These are phyloP conservation scores for Cantharis flavilabris DNA, from an alignment of 2,888 invertebrate species.

Conservation along the genomic window DNA sequence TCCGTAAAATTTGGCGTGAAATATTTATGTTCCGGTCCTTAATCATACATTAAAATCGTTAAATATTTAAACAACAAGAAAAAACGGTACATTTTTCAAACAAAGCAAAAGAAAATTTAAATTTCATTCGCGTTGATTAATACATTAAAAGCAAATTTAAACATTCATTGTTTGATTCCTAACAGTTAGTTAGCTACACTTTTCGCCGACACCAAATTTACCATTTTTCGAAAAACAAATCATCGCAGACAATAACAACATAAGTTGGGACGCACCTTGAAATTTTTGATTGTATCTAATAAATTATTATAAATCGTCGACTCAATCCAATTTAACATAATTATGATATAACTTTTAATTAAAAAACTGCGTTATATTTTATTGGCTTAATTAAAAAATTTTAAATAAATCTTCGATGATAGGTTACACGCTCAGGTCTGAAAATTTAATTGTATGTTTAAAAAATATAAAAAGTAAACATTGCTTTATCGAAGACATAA, in stretches of 20 bases:
- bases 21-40: constrained; percentile 23
- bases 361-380: neutral
- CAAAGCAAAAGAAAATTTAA: constrained; percentile 2
- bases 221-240: neutral
- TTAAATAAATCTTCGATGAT: neutral
- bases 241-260: neutral
- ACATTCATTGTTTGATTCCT: neutral
- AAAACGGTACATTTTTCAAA: constrained; percentile 20
- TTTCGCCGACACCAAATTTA: neutral
- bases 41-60: constrained; percentile 19
- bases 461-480: neutral
- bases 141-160: neutral
- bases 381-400: neutral
- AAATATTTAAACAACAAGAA: constrained; percentile 20
- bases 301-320: neutral
- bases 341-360: neutral
- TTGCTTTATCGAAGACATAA: neutral
- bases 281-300: neutral
- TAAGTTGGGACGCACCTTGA: neutral
- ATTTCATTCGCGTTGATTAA: neutral
- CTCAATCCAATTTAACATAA: neutral
- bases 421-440: neutral
- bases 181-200: neutral
- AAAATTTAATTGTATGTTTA: neutral
- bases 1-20: constrained; percentile 20